These are phyloP conservation scores for Corvus moneduloides DNA, from an alignment of 2,113 vertebrate species.

Conservation along the genomic window DNA sequence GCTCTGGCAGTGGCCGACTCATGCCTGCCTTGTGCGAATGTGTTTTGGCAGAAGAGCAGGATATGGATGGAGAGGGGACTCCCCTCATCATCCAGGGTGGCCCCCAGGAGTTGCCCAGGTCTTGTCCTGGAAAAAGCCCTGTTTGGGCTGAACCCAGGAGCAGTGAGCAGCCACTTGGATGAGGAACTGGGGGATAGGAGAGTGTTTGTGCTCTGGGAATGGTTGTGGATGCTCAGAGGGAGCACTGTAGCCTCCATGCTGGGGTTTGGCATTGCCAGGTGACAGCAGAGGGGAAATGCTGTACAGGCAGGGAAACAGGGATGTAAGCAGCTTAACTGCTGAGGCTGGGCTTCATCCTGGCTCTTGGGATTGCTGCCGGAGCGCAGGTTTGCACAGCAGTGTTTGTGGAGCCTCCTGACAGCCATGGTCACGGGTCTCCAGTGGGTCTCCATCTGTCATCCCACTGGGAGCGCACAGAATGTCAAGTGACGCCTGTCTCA, in stretches of 20 bases:
- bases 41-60: neutral
- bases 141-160: neutral
- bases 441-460: neutral
- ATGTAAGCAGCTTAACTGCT: neutral
- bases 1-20: neutral
- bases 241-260: neutral
- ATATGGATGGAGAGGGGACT: neutral
- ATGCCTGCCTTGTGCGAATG: neutral
- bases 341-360: neutral
- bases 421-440: accelerated
- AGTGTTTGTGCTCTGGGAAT: neutral
- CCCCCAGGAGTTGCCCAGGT: neutral
- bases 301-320: neutral
- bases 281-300: neutral
- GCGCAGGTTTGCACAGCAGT: accelerated
- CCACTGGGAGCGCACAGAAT: neutral
- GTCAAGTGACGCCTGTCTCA: neutral
- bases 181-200: neutral
- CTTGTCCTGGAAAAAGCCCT: neutral
- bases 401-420: accelerated
- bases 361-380: neutral
- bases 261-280: neutral
- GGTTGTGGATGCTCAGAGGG: neutral
- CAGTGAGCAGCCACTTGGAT: neutral
- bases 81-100: neutral